phyloP scores from a whole-genome alignment of 1,140 invertebrate genomes.

The Dolichoris vasculosae region DNA sequence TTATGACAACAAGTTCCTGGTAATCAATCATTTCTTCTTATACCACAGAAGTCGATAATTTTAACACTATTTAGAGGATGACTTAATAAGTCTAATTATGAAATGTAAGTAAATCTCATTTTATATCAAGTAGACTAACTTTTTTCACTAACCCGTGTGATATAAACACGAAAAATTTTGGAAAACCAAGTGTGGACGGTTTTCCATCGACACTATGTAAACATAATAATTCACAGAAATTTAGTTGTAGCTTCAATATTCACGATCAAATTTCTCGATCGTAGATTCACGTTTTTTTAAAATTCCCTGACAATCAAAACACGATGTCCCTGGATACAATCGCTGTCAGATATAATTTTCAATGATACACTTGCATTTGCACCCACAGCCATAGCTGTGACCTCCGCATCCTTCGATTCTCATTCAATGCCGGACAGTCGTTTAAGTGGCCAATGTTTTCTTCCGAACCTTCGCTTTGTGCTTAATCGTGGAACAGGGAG shows the following conservation, averaged over 20 bases:
- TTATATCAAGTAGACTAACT: too few species aligned
- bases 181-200: too few species aligned
- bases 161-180: too few species aligned
- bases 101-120: too few species aligned
- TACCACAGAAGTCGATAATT: too few species aligned
- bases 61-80: too few species aligned
- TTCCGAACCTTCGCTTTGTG: constrained; percentile 6
- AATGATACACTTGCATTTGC: not conserved
- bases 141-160: too few species aligned
- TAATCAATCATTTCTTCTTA: too few species aligned
- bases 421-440: constrained; percentile 11
- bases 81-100: too few species aligned
- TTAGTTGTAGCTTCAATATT: not conserved
- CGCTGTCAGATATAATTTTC: not conserved
- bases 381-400: not conserved
- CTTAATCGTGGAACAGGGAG: not conserved
- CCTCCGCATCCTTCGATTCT: constrained; percentile 25
- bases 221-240: not conserved
- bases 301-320: not conserved
- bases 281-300: not conserved
- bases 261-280: not conserved
- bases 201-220: too few species aligned
- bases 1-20: too few species aligned
- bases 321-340: constrained; percentile 22
- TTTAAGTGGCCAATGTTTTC: constrained; percentile 23